Evolutionary conservation across 2,888 invertebrate species (phyloP).

Genomic region (Nineta flava): DNA sequence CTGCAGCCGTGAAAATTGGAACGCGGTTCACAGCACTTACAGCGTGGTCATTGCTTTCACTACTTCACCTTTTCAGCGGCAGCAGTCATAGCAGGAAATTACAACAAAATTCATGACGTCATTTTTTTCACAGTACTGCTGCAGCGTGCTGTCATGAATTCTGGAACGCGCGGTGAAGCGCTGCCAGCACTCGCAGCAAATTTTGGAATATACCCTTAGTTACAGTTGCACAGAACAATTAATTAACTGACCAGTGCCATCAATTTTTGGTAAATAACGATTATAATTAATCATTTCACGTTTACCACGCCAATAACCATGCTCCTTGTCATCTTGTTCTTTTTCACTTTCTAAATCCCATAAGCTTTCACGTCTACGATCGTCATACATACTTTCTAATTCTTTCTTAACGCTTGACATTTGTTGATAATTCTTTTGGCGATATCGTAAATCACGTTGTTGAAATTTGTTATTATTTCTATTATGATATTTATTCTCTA

Average conservation of each 20-base stretch:
- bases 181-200: too few species aligned
- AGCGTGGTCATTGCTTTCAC: too few species aligned
- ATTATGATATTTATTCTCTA: neutral
- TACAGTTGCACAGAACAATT: too few species aligned
- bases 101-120: too few species aligned
- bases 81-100: too few species aligned
- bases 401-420: constrained; percentile 22
- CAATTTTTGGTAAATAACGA: constrained; percentile 20
- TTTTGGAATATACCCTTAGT: too few species aligned
- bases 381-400: constrained; percentile 18
- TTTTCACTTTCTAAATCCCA: constrained; percentile 42
- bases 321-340: constrained; percentile 30
- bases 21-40: too few species aligned
- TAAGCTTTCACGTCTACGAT: constrained; percentile 22
- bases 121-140: too few species aligned
- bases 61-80: too few species aligned
- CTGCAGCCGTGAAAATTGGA: too few species aligned
- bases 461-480: constrained; percentile 23
- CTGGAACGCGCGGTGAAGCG: too few species aligned
- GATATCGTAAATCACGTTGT: constrained; percentile 23
- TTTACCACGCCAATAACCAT: constrained; percentile 22
- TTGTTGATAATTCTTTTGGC: constrained; percentile 21
- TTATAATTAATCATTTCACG: constrained; percentile 16
- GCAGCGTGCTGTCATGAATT: too few species aligned
- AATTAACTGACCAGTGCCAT: constrained; percentile 23